A percentile compares a stretch with the other conserved stretches of the same genome.
These are phyloP conservation scores for Musca vetustissima DNA, from an alignment of 1,140 invertebrate genomes.

Conservation along the genomic window DNA sequence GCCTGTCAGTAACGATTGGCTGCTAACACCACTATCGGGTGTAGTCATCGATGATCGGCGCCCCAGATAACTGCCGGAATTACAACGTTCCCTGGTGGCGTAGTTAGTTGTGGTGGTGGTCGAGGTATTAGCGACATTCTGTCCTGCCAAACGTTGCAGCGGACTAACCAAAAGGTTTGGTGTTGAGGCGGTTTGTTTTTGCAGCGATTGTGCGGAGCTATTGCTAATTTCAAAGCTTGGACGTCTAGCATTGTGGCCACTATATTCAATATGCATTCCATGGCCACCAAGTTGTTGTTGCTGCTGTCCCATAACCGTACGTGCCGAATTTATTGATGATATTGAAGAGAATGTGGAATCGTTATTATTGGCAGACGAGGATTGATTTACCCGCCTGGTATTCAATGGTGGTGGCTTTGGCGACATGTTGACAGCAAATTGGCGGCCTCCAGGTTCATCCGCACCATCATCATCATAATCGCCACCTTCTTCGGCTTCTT, in stretches of 20 bases:
- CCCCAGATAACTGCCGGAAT: slow-evolving; percentile 17
- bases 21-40: slow-evolving; percentile 28
- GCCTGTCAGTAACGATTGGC: slow-evolving; percentile 20
- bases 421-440: too few relatives aligned
- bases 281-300: slow-evolving; percentile 6
- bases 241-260: slow-evolving; percentile 20
- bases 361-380: too few relatives aligned
- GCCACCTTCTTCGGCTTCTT: background rate
- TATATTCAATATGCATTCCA: background rate
- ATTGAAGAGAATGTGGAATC: slow-evolving; percentile 25
- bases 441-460: background rate
- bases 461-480: background rate
- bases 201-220: background rate
- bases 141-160: slow-evolving; percentile 19
- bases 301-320: slow-evolving; percentile 1
- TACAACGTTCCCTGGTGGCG: slow-evolving; percentile 22
- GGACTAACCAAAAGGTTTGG: slow-evolving; percentile 22
- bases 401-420: too few relatives aligned
- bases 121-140: background rate
- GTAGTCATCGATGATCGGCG: slow-evolving; percentile 29
- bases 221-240: slow-evolving; percentile 20
- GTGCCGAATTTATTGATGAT: slow-evolving; percentile 19
- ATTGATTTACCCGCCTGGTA: too few relatives aligned
- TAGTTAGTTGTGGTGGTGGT: too few relatives aligned
- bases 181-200: slow-evolving; percentile 15